These are phyloP conservation scores for Gouania willdenowi DNA, from an alignment of 2,797 vertebrate genomes.

Conservation along the genomic window DNA sequence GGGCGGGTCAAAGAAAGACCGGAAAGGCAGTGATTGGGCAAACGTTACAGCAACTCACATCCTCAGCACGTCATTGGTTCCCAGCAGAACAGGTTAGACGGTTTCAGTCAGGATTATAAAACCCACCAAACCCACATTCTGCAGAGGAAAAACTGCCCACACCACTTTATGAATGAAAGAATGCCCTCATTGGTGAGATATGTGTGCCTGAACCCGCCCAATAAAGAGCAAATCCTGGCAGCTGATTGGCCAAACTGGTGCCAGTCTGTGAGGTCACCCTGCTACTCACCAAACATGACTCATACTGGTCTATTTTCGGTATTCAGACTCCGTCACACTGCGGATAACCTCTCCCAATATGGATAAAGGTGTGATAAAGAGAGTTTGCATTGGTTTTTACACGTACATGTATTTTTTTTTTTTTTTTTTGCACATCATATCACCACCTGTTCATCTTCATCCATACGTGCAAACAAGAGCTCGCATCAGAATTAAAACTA, in stretches of 20 bases:
- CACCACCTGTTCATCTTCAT: background rate
- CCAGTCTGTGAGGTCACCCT: constrained; percentile 51
- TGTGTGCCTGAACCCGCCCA: constrained; percentile 49
- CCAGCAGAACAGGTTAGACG: constrained; percentile 62
- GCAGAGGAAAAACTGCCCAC: constrained; percentile 58
- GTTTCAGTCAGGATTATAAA: constrained; percentile 76
- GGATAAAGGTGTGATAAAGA: background rate
- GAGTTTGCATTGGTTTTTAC: too few species aligned
- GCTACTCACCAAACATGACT: constrained; percentile 51
- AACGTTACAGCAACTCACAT: constrained; percentile 52
- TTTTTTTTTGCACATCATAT: too few species aligned
- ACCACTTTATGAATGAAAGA: constrained; percentile 79
- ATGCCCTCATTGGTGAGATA: constrained; percentile 64
- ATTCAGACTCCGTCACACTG: constrained; percentile 31
- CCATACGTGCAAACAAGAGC: background rate
- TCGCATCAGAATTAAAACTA: constrained; percentile 54
- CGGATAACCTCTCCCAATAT: constrained; percentile 4
- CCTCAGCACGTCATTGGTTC: constrained; percentile 59
- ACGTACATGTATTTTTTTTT: too few species aligned
- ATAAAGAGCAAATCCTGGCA: constrained; percentile 2
- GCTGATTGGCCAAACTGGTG: constrained; percentile 45
- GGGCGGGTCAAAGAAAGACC: constrained; percentile 45
- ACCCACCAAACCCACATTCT: constrained; percentile 71
- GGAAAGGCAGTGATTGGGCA: constrained; percentile 61
- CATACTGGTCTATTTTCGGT: constrained; percentile 52